Base-by-base conservation (phyloP, 2,888 invertebrate genomes). In the Strigamia maritima region DNA sequence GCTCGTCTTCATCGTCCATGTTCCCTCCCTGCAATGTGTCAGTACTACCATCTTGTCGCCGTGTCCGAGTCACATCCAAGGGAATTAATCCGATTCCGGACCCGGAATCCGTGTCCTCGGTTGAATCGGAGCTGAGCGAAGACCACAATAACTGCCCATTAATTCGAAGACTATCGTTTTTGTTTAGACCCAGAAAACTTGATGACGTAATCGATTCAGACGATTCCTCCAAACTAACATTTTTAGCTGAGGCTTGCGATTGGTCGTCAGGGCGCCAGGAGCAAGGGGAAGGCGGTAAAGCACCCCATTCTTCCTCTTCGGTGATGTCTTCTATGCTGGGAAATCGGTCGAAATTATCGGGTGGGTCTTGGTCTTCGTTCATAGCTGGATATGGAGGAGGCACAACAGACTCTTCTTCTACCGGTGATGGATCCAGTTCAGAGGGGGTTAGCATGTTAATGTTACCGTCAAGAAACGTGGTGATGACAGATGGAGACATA, bases 401-500 rank as follows among this genome's bases (percentile, higher is more conserved):
- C 74, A 74, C 74, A 16, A 31, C 16, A 19, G 28, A 26, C 74
- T 74, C 74, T 24, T 26, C 54, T 54, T 54, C 54, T 54, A 54
- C 54, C 4, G 54, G 54, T 16, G 54, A 54, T 10, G 54, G 54
- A 16, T 54, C 54, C 54, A 54, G 16, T 19, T 54, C 54, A 12
- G 54, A 54, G 16, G 54, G 54, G 54, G 54, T 12, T 16, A 54
- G 19, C 8, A 54, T 54, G 54, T 19, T 74, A 14, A 22, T 19
- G 65, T 19, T 65, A 14, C 22, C 24, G 14, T 65, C 65, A 6
- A 24, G 65, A 22, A 31, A 74, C n/a, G 19, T 26, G 16, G 26
- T 31, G 16, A 31, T 74, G 74, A 28, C 74, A 26, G 74, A 65
- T 28, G 78, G 78, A 19, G 78, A 60, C 8, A 82, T 81, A 6